Conservation (phyloP, 2,113 vertebrate genomes). For the Onychostruthus taczanowskii region DNA sequence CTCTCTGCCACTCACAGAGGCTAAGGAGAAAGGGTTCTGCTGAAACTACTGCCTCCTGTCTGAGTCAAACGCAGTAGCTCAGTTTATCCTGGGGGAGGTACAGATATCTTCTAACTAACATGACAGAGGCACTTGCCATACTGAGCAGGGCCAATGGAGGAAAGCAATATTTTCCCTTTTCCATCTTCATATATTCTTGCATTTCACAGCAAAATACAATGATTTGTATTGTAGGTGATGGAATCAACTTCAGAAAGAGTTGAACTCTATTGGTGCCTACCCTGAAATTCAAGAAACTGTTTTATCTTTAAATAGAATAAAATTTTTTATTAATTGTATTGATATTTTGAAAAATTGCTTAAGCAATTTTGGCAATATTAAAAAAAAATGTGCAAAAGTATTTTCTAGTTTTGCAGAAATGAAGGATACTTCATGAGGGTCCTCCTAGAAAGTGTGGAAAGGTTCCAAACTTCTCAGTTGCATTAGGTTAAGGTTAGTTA, state of each 20-base stretch:
- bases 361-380: not conserved
- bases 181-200: not conserved
- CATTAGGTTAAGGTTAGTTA: not conserved
- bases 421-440: not conserved
- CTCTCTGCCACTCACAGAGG: not conserved
- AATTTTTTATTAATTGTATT: not conserved
- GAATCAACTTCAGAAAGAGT: not conserved
- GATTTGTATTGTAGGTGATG: not conserved
- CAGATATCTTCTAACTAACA: rapidly evolving
- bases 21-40: not conserved
- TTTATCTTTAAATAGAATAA: not conserved
- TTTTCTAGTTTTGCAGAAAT: not conserved
- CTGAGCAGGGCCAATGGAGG: not conserved
- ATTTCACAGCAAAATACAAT: not conserved
- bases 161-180: not conserved
- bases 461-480: not conserved
- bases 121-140: not conserved
- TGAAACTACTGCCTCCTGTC: not conserved
- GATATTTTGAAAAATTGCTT: not conserved
- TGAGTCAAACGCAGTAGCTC: not conserved
- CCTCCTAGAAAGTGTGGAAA: not conserved
- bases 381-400: not conserved
- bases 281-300: not conserved
- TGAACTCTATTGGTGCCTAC: not conserved
- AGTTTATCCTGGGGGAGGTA: not conserved